phyloP scores from a whole-genome alignment of 2,888 invertebrate genomes.

The Julus scanicus region DNA sequence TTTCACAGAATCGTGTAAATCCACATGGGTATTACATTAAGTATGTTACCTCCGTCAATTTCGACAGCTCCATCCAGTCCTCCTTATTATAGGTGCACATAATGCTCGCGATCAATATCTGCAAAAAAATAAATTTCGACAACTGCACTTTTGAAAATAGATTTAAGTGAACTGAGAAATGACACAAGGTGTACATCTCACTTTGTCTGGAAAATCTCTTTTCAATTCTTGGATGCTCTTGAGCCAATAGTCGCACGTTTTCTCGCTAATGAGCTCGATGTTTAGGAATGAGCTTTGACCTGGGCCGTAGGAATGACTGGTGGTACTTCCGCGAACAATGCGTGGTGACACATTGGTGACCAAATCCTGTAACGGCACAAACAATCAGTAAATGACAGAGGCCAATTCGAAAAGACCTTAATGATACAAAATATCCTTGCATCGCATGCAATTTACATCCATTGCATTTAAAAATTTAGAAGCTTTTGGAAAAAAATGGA shows the following conservation, averaged over 20 bases:
- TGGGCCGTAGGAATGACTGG: constrained; percentile 91
- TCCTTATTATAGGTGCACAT: constrained; percentile 89
- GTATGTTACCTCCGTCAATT: constrained; percentile 70
- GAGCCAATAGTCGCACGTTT: constrained; percentile 93
- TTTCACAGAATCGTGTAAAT: not conserved
- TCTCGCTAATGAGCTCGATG: constrained; percentile 98
- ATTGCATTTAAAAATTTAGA: no score
- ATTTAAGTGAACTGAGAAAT: not conserved
- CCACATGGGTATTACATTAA: not conserved
- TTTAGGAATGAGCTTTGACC: constrained; percentile 97
- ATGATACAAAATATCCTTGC: no score
- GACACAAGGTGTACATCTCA: constrained; percentile 62
- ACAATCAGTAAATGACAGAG: no score
- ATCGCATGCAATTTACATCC: no score
- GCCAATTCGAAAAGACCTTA: no score
- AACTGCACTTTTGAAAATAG: not conserved
- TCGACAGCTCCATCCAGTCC: constrained; percentile 89
- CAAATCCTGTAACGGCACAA: constrained; percentile 71
- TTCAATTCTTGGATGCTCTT: constrained; percentile 88
- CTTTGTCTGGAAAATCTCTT: constrained; percentile 89
- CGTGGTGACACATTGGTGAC: constrained; percentile 98
- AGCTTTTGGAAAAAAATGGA: no score
- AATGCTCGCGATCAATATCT: constrained; percentile 93
- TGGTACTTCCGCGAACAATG: constrained; percentile 92
- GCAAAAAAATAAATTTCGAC: no score